A percentile compares a stretch with the other conserved stretches of the same genome.
Conservation (phyloP, 1,140 invertebrate genomes). For the Cryptotermes secundus region DNA sequence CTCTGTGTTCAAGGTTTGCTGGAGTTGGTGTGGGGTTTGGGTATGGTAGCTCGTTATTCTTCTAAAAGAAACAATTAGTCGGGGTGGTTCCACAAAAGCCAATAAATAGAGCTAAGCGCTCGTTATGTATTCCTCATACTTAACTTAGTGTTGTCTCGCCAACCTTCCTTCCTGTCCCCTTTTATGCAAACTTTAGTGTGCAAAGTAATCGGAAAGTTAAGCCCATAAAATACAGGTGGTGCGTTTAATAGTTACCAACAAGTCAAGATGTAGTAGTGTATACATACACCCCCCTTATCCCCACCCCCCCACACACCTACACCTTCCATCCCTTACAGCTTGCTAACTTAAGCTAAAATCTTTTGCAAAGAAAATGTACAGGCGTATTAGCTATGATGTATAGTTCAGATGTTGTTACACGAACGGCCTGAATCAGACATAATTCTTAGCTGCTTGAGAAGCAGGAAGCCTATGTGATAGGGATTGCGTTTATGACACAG, state of each 20-base stretch:
- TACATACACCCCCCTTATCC: slow-evolving; percentile 4
- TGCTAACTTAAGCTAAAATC: slow-evolving; percentile 19
- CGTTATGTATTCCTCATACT: slow-evolving; percentile 7
- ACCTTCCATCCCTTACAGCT: background rate
- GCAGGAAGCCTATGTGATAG: too few relatives aligned
- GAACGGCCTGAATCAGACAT: background rate
- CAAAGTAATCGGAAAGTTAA: slow-evolving; percentile 21
- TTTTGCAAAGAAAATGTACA: slow-evolving; percentile 14
- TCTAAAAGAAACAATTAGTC: slow-evolving; percentile 17
- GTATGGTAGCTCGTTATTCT: background rate
- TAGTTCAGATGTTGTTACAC: background rate
- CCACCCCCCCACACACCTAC: background rate
- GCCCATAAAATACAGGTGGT: slow-evolving; percentile 28
- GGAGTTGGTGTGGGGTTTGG: background rate
- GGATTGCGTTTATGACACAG: too few relatives aligned
- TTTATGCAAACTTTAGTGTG: slow-evolving; percentile 20
- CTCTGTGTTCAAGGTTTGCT: background rate
- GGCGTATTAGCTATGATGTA: background rate
- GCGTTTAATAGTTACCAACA: slow-evolving; percentile 21
- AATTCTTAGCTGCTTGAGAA: background rate
- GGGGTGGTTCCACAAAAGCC: slow-evolving; percentile 11
- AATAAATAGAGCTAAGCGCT: slow-evolving; percentile 12
- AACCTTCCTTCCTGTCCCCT: background rate
- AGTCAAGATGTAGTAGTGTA: slow-evolving; percentile 1
- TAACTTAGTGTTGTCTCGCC: slow-evolving; percentile 3